Conservation (phyloP, 2,888 invertebrate genomes). For the Eupeodes luniger region DNA sequence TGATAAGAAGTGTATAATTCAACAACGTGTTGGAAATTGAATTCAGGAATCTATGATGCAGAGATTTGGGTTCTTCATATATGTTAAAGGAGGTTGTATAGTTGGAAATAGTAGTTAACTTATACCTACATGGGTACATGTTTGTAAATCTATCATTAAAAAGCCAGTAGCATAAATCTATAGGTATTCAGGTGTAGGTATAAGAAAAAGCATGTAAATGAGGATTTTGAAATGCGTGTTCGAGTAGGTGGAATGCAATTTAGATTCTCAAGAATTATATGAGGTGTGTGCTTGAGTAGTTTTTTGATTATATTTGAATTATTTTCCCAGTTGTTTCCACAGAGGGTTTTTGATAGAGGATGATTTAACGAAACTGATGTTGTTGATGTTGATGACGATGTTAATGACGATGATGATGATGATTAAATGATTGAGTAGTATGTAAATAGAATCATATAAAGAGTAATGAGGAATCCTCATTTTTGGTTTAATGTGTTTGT, state of each 20-base stretch:
- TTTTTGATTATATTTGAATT: conserved; percentile 59
- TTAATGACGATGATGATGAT: background rate
- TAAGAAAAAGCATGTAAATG: conserved; percentile 54
- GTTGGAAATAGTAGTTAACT: too few relatives aligned
- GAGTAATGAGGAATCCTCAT: conserved; percentile 22
- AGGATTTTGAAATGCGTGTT: conserved; percentile 59
- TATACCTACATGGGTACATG: too few relatives aligned
- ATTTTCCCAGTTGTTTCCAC: conserved; percentile 20
- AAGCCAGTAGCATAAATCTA: background rate
- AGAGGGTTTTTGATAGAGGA: conserved; percentile 24
- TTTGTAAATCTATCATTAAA: background rate
- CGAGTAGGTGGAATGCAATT: conserved; percentile 69
- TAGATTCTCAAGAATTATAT: conserved; percentile 61
- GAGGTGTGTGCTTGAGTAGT: conserved; percentile 70
- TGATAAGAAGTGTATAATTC: conserved; percentile 53
- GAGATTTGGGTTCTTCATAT: conserved; percentile 37
- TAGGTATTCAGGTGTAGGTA: background rate
- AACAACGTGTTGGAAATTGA: conserved; percentile 70
- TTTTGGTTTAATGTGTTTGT: background rate
- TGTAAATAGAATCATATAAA: background rate
- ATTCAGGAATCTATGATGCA: conserved; percentile 62
- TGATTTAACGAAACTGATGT: conserved; percentile 44
- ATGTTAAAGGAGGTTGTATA: too few relatives aligned
- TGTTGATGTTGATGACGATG: too few relatives aligned
- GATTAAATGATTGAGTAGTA: background rate